These are phyloP conservation scores for Craseonycteris thonglongyai DNA, from an alignment of 2,113 vertebrate species.

Conservation along the genomic window DNA sequence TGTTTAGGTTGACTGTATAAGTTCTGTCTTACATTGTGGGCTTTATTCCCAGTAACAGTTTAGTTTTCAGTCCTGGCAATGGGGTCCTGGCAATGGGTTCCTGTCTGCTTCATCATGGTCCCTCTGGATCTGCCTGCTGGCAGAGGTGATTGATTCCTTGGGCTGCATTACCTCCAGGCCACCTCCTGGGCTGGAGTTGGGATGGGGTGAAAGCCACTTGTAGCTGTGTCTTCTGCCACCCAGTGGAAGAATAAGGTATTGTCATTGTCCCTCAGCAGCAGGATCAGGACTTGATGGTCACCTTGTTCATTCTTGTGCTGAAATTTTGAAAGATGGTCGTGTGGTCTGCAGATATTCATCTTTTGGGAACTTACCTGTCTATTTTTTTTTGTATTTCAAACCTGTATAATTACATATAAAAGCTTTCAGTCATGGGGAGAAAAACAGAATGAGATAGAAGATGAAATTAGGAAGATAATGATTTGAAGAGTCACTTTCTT, in stretches of 20 bases:
- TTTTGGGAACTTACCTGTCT: not conserved
- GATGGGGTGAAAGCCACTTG: accelerated
- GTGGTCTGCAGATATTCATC: not conserved
- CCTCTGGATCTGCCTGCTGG: not conserved
- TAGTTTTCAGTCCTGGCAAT: not conserved
- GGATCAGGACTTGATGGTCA: not conserved
- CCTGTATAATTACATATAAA: not conserved
- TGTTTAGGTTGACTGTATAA: not conserved
- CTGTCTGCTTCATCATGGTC: not conserved
- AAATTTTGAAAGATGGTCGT: not conserved
- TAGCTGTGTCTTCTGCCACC: not conserved
- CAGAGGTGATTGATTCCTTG: not conserved
- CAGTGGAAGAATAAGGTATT: not conserved
- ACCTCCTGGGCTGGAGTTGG: no score
- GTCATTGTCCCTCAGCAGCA: not conserved
- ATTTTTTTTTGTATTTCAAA: not conserved
- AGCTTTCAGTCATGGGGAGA: not conserved
- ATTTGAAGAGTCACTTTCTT: not conserved
- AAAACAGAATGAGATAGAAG: not conserved
- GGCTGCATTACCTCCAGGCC: no score
- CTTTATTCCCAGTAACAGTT: not conserved
- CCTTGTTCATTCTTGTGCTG: not conserved
- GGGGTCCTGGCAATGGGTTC: not conserved
- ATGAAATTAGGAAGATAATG: not conserved
- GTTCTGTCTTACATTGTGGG: not conserved